These are phyloP conservation scores for Pandemis heparana DNA, from an alignment of 2,888 invertebrate genomes.

Conservation along the genomic window DNA sequence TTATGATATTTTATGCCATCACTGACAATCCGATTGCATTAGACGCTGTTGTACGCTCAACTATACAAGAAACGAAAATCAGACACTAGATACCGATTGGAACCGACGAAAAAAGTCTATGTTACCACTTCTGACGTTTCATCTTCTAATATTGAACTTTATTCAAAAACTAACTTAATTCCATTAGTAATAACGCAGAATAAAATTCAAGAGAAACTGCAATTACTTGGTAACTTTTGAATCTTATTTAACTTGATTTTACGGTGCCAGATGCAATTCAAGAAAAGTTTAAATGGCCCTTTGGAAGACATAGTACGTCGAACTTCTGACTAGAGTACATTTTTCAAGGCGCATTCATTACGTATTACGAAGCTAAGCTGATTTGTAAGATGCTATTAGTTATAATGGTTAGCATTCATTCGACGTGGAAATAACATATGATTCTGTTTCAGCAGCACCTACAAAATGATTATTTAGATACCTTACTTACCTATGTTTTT, in stretches of 20 bases:
- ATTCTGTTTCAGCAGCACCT: no score
- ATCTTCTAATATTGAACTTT: no score
- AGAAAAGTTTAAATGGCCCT: conserved; percentile 38
- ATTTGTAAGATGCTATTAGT: neutral
- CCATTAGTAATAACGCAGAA: neutral
- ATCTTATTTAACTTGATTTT: conserved; percentile 32
- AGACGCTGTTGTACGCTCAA: no score
- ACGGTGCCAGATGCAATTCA: conserved; percentile 35
- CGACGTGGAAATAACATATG: neutral
- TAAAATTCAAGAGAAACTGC: conserved; percentile 25
- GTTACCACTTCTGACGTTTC: no score
- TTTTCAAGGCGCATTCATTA: conserved; percentile 12
- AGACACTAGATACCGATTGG: no score
- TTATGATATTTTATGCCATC: no score
- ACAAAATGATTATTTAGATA: no score
- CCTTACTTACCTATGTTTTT: no score
- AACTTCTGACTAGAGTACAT: conserved; percentile 30
- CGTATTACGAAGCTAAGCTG: neutral
- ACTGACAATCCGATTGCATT: no score
- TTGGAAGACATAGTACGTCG: conserved; percentile 16
- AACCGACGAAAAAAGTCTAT: no score
- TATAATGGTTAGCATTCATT: neutral
- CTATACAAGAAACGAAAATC: no score
- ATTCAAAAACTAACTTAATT: neutral
- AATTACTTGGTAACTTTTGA: conserved; percentile 28